A percentile compares a stretch with the other conserved stretches of the same genome.
These are phyloP conservation scores for Apoderus coryli DNA, from an alignment of 2,888 invertebrate genomes.

Conservation along the genomic window DNA sequence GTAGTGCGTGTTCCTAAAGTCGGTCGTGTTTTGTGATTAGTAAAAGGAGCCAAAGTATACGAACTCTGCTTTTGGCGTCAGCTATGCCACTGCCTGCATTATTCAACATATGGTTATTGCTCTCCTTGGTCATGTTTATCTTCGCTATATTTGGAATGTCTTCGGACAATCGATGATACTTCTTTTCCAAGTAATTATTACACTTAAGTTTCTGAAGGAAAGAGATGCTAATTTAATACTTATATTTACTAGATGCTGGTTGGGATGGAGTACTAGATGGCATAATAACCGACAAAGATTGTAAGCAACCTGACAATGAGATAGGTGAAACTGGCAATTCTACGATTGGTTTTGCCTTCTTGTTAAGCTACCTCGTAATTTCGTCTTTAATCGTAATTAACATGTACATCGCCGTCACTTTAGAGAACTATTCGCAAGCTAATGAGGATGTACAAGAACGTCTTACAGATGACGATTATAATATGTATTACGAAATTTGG, in stretches of 20 bases:
- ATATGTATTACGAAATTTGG: conserved; percentile 99
- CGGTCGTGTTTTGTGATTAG: conserved; percentile 90
- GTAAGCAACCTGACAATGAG: conserved; percentile 76
- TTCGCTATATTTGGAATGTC: conserved; percentile 99
- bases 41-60: conserved; percentile 96
- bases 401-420: conserved; percentile 99
- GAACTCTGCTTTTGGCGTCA: conserved; percentile 91
- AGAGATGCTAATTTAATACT: no score
- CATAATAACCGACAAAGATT: conserved; percentile 90
- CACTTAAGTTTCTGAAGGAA: no score
- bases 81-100: conserved; percentile 98
- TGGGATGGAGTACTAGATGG: conserved; percentile 94
- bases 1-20: conserved; percentile 98
- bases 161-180: conserved; percentile 97
- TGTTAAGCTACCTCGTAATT: conserved; percentile 92
- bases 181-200: conserved; percentile 67
- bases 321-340: conserved; percentile 81
- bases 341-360: conserved; percentile 86
- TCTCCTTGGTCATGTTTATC: conserved; percentile 98
- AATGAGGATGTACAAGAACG: conserved; percentile 97
- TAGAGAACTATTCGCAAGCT: conserved; percentile 94
- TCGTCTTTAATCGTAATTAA: conserved; percentile 98
- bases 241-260: conserved; percentile 69
- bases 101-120: conserved; percentile 95
- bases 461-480: conserved; percentile 96